These are phyloP conservation scores for Cylindroiulus punctatus DNA, from an alignment of 2,888 invertebrate species.

Conservation along the genomic window DNA sequence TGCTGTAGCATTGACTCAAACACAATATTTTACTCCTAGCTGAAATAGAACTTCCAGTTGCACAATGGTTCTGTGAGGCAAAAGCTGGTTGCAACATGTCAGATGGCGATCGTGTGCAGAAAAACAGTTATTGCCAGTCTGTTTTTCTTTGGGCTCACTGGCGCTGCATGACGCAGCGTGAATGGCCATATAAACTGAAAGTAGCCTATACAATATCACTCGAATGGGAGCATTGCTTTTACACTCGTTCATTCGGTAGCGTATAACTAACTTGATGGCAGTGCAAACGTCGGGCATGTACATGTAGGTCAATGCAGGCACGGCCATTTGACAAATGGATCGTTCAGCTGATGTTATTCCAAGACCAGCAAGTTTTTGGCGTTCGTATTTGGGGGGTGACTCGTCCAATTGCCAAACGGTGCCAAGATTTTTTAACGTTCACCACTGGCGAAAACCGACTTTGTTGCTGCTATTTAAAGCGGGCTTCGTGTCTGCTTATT, in stretches of 20 bases:
- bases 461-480: background rate
- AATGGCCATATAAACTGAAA: background rate
- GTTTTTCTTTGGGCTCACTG: background rate
- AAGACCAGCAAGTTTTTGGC: background rate
- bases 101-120: background rate
- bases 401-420: background rate
- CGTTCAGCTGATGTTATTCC: background rate
- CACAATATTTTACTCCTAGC: no score
- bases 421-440: background rate
- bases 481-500: background rate
- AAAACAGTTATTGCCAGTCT: background rate
- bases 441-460: background rate
- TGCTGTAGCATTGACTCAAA: no score
- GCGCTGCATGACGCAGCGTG: background rate
- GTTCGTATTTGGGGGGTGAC: constrained; percentile 3
- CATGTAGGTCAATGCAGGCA: constrained; percentile 20
- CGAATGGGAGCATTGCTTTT: background rate
- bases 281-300: background rate
- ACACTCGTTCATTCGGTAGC: background rate
- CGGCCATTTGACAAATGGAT: constrained; percentile 10
- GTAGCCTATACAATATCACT: background rate
- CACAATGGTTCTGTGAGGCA: no score
- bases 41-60: no score
- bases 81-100: background rate
- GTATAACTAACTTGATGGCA: no score